Evolutionary conservation across 2,888 invertebrate species (phyloP).

Genomic region (Operophtera brumata): DNA sequence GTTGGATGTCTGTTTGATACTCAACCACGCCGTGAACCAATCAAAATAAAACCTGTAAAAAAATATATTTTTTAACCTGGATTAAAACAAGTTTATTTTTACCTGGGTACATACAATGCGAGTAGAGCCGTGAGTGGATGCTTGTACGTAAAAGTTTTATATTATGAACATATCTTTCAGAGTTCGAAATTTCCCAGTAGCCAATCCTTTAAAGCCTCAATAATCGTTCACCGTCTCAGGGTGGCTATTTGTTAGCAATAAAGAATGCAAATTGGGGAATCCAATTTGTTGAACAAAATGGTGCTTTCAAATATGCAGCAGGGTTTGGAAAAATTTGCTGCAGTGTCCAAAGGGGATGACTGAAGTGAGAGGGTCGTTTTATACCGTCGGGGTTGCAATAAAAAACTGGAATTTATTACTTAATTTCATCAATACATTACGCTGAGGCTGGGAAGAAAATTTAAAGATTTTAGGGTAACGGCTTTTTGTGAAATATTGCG

Average conservation of each 20-base stretch:
- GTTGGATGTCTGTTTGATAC: too few species aligned
- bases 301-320: slow-evolving; percentile 55
- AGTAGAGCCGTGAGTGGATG: background rate
- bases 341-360: slow-evolving; percentile 41
- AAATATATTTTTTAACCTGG: too few species aligned
- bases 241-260: slow-evolving; percentile 52
- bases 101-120: too few species aligned
- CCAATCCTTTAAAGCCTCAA: slow-evolving; percentile 37
- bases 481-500: slow-evolving; percentile 22
- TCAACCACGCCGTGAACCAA: too few species aligned
- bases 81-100: too few species aligned
- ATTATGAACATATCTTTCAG: background rate
- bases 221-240: slow-evolving; percentile 41
- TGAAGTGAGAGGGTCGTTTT: slow-evolving; percentile 40
- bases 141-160: background rate
- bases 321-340: slow-evolving; percentile 51
- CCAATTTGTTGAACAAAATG: slow-evolving; percentile 57
- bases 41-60: too few species aligned
- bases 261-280: slow-evolving; percentile 58
- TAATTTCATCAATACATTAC: slow-evolving; percentile 37
- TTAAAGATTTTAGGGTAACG: slow-evolving; percentile 28
- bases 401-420: slow-evolving; percentile 41
- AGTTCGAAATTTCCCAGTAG: slow-evolving; percentile 6
- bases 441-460: slow-evolving; percentile 28
- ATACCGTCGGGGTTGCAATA: slow-evolving; percentile 41